Base-by-base conservation (phyloP, 2,797 vertebrate genomes). In the Sylvilagus floridanus region DNA sequence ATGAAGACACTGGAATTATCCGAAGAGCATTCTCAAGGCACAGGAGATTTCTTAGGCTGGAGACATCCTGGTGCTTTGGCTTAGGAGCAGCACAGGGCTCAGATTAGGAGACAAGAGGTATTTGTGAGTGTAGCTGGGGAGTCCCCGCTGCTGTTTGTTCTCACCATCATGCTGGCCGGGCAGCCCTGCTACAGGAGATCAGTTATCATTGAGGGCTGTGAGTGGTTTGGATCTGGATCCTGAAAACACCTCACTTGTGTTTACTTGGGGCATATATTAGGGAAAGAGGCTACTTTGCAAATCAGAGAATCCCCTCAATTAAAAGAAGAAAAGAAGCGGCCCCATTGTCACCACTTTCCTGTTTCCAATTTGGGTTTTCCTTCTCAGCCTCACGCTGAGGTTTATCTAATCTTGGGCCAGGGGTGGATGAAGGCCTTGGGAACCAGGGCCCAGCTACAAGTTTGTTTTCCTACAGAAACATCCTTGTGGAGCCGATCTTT, bases 1-100 rank as follows among this genome's bases (percentile, higher is more conserved):
- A 93, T 5, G 62, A 93, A 95, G 92, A 96, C 0, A 0, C 24
- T 16, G 83, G 68, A 96, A 92, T 88, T 78, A 96, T 77, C 85
- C 73, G 69, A 93, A 92, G 77, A 86, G 26, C 19, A 30, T 66
- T 81, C 75, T 71, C 68, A 75, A 77, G 47, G 68, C 60, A 42
- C 78, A 84, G 54, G 88, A 86, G 50, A 75, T 88, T 88, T 92
- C 92, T 42, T 68, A 90, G 92, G 50, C 83, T 76, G 85, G 78
- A 94, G 94, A 88, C 71, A 89, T 57, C 82, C 84, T 86, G 68
- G 85, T 72, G 72, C 62, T 65, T 88, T 60, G 86, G 75, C 62
- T 85, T 66, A 72, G 12, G 54, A 73, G 83, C 19, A 75, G 42
- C 42, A 68, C 84, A 65, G 52, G 69, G 65, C 71, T 90, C 21